Base-by-base conservation (phyloP, 2,113 vertebrate species). In the Pseudois nayaur region DNA sequence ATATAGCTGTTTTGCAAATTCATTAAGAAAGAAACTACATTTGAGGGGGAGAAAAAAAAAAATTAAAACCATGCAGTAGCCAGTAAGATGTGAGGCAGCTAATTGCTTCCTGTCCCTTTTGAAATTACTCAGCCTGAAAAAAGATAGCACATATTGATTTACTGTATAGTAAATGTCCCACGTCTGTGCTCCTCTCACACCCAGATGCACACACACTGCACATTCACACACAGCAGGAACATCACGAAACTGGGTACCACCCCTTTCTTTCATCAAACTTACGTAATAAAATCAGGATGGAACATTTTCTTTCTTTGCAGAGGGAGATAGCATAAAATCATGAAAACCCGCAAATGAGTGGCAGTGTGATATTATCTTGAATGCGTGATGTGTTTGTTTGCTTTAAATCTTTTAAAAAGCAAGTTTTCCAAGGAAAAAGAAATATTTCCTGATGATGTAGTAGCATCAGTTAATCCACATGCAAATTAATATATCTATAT, bases 121-220 rank as follows among this genome's bases (percentile, higher is more conserved):
- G 36, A 97, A 94, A 97, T 89, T 97, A 97, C 96, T 97, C 92
- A 96, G 95, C 89, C 92, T 97, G 95, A 82, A 59, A 95, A 97
- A 97, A 97, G 94, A 96, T 87, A 98, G 93, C 50, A 92, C 50
- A 0, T 97, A 98, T 97, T 98, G 97, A 98, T 98, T 89, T 95
- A 84, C 97, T 83, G 96, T 96, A 14, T 91, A 29, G 97, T 45
- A 60, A 96, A 93, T 45, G 93, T 87, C 90, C 97, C 83, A 8
- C 81, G 95, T 97, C 94, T 96, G 91, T 82, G 67, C 17, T 83
- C 29, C 33, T 97, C 60, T 48, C 54, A 62, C 45, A 59, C 64
- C 60, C 62, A 88, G 50, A 36, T 27, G 25, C 67, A 33, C 52
- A 33, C 40, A 12, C 67, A 25, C 55, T 4, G 43, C 31, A 62